Evolutionary conservation across 92 coral and sea anemone genomes (phyloP).

Genomic region (Palythoa grandiflora): DNA sequence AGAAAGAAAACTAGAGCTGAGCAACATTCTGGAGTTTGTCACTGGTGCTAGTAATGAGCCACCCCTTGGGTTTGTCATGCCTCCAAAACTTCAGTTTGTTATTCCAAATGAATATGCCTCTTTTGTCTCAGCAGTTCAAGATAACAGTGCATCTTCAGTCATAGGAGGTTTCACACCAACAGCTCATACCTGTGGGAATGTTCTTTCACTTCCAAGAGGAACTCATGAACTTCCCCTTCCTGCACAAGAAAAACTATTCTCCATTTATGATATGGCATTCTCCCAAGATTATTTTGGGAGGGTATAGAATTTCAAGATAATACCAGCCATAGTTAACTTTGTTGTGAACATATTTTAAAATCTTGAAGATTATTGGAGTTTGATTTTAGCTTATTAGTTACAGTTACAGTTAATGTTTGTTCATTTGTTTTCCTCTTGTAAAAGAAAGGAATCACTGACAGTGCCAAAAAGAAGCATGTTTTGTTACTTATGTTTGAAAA

Average conservation of each 20-base stretch:
- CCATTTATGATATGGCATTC: neutral
- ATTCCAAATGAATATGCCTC: neutral
- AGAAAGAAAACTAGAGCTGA: conserved; percentile 39
- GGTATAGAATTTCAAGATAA: neutral
- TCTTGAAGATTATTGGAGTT: neutral
- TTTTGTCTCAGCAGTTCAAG: neutral
- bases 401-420: neutral
- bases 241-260: neutral
- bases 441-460: neutral
- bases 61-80: neutral
- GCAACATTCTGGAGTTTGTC: conserved; percentile 60
- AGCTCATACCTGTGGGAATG: conserved; percentile 1
- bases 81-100: neutral
- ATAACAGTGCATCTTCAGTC: neutral
- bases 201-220: neutral
- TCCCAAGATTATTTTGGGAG: neutral
- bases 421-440: neutral
- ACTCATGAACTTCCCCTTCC: neutral
- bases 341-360: neutral
- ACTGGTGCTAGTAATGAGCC: conserved; percentile 38
- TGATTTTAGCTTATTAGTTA: neutral
- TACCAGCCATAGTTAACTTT: neutral
- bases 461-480: neutral
- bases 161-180: neutral
- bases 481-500: neutral